Evolutionary conservation across 2,113 vertebrate species (phyloP).

Genomic region (Sterrhoptilus dennistouni): DNA sequence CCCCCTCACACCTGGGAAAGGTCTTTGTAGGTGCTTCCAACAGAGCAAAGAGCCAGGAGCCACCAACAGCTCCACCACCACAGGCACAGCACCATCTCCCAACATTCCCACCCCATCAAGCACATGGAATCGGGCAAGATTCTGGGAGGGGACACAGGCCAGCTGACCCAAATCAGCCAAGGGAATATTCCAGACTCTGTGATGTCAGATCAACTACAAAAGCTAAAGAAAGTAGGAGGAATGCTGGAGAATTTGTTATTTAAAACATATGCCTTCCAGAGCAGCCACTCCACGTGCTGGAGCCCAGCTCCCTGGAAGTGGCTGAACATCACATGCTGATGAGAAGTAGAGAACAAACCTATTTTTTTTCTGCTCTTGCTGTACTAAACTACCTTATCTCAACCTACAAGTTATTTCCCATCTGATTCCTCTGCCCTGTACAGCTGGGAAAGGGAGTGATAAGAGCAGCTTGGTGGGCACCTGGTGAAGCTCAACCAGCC

Average conservation of each 20-base stretch:
- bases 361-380: neutral
- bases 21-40: neutral
- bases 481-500: neutral
- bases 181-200: neutral
- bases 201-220: neutral
- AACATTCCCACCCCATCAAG: neutral
- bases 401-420: neutral
- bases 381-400: neutral
- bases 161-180: neutral
- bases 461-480: neutral
- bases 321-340: neutral
- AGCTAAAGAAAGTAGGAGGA: neutral
- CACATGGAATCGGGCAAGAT: rapidly evolving
- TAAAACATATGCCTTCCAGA: neutral
- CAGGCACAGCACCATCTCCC: neutral
- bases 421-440: neutral
- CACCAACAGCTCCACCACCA: neutral
- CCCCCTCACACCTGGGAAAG: neutral
- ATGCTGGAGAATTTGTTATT: neutral
- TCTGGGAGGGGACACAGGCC: neutral
- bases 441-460: neutral
- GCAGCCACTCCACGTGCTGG: neutral
- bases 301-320: neutral
- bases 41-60: neutral
- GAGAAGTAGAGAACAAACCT: neutral